These are phyloP conservation scores for Rhinella marina DNA, from an alignment of 2,797 vertebrate species.

Conservation along the genomic window DNA sequence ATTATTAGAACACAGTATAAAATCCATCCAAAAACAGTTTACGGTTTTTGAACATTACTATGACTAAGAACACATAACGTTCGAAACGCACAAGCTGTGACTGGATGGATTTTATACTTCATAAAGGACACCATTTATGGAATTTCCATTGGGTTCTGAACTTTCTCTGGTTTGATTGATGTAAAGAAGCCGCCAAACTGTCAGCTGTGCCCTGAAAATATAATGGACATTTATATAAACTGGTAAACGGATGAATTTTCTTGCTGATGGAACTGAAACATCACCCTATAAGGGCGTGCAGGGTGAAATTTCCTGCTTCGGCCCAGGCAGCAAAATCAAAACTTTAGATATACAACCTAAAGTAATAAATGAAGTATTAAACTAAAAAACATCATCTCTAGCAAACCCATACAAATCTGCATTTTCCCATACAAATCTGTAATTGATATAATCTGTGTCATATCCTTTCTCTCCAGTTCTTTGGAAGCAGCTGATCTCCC, in stretches of 20 bases:
- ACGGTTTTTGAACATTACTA: no score
- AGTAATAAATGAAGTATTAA: background rate
- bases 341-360: background rate
- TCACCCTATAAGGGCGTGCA: background rate
- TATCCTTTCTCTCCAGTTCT: constrained; percentile 69
- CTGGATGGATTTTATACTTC: no score
- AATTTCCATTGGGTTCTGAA: no score
- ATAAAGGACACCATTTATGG: no score
- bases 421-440: background rate
- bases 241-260: background rate
- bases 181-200: background rate
- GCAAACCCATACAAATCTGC: background rate
- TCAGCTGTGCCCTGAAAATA: background rate
- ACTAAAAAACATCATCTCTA: background rate
- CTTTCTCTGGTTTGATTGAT: no score
- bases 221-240: no score
- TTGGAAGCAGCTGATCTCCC: constrained; percentile 78
- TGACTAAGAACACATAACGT: no score
- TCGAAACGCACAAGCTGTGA: no score
- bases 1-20: no score
- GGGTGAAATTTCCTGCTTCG: background rate
- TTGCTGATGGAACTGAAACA: background rate
- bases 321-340: background rate
- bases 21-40: no score
- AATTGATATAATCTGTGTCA: background rate